Evolutionary conservation across 2,113 vertebrate genomes (phyloP).

Genomic region (Oryzias curvinotus): DNA sequence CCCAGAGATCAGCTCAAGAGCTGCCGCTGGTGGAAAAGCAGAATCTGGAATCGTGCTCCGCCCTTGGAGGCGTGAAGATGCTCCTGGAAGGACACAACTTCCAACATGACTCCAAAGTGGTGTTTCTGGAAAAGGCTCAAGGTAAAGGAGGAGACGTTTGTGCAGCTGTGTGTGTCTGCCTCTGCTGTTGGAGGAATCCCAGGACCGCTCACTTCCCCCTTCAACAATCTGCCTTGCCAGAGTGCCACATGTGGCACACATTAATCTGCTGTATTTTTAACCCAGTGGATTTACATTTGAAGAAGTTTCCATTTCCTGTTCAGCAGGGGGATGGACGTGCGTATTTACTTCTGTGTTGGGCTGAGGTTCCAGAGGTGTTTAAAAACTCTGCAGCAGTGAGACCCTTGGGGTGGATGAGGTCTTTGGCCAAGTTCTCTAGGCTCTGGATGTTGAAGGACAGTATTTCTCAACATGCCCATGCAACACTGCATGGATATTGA

Average conservation of each 20-base stretch:
- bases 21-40: conserved; percentile 97
- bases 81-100: conserved; percentile 93
- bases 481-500: no score
- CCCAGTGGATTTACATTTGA: conserved; percentile 81
- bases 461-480: no score
- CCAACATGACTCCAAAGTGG: conserved; percentile 93
- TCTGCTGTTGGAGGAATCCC: conserved; percentile 63
- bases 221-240: conserved; percentile 76
- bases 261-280: conserved; percentile 83
- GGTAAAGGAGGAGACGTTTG: conserved; percentile 74
- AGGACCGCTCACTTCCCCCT: conserved; percentile 52
- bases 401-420: no score
- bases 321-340: conserved; percentile 64
- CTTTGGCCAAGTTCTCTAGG: no score
- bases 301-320: conserved; percentile 82
- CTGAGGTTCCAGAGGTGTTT: no score
- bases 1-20: conserved; percentile 97
- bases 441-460: no score
- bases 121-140: conserved; percentile 98
- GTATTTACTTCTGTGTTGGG: no score
- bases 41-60: conserved; percentile 86
- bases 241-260: conserved; percentile 80
- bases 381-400: no score
- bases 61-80: conserved; percentile 90
- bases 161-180: conserved; percentile 29